These are phyloP conservation scores for Nibea albiflora DNA, from an alignment of 2,113 vertebrate genomes.

Conservation along the genomic window DNA sequence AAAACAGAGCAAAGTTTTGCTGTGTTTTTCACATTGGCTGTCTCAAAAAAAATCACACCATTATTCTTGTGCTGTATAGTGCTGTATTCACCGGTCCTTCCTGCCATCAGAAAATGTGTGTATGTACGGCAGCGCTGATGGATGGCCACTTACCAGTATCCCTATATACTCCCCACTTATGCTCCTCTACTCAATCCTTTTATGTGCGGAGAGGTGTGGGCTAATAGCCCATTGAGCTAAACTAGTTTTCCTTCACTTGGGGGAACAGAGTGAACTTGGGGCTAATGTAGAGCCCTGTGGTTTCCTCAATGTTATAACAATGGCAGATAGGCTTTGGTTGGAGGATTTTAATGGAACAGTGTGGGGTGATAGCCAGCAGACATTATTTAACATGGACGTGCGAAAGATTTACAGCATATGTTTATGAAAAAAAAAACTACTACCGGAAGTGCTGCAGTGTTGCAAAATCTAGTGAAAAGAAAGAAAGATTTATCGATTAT, in stretches of 20 bases:
- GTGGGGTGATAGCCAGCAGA: constrained; percentile 21
- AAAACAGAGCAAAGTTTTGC: constrained; percentile 2
- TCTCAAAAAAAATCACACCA: constrained; percentile 17
- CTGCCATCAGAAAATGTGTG: constrained; percentile 26
- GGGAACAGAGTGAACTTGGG: constrained; percentile 34
- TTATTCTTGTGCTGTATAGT: constrained; percentile 4
- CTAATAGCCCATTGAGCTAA: constrained; percentile 63
- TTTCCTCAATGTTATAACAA: constrained; percentile 50
- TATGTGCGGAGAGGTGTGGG: constrained; percentile 53
- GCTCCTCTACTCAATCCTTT: constrained; percentile 43
- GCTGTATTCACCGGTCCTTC: constrained; percentile 6
- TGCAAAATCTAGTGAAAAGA: not conserved
- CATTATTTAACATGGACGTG: constrained; percentile 8
- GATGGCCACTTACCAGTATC: constrained; percentile 58
- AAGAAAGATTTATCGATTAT: not conserved
- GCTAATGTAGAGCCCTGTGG: constrained; percentile 40
- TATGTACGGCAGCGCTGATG: constrained; percentile 53
- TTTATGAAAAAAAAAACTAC: not conserved
- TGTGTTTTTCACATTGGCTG: not conserved
- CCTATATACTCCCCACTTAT: constrained; percentile 42
- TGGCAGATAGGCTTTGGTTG: constrained; percentile 38
- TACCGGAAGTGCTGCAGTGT: not conserved
- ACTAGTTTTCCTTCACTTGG: constrained; percentile 60
- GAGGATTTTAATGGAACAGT: constrained; percentile 48
- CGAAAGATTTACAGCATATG: not conserved